phyloP scores from a whole-genome alignment of 1,140 invertebrate species.

The Apis cerana region DNA sequence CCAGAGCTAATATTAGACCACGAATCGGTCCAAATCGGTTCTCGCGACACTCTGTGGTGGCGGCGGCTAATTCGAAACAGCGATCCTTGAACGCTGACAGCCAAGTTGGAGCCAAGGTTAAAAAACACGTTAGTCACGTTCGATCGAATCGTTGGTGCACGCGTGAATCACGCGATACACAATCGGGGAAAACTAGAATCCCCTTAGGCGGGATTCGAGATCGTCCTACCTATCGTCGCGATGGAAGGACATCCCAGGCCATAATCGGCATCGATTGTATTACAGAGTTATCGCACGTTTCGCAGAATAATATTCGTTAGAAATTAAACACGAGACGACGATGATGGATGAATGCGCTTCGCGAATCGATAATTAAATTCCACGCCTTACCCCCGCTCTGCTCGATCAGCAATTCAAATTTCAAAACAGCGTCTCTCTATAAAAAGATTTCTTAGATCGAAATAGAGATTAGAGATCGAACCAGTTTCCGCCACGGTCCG shows the following conservation, averaged over 20 bases:
- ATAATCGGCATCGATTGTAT: neutral
- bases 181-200: constrained; percentile 38
- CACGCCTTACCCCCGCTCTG: neutral
- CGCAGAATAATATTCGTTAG: neutral
- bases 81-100: constrained; percentile 30
- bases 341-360: neutral
- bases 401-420: neutral
- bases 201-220: neutral
- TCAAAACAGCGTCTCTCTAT: neutral
- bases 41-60: neutral
- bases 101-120: constrained; percentile 28
- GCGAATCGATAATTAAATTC: neutral
- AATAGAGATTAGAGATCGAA: constrained; percentile 6
- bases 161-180: constrained; percentile 32
- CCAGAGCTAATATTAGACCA: neutral
- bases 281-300: neutral
- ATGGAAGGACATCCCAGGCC: neutral
- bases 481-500: neutral
- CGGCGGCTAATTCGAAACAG: constrained; percentile 36
- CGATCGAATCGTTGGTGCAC: constrained; percentile 15
- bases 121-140: constrained; percentile 46
- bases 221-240: neutral
- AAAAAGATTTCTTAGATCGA: neutral
- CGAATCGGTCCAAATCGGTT: neutral
- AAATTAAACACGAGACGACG: too few relatives aligned